Evolutionary conservation across 1,140 invertebrate species (phyloP), one percentile per base, ranked within the genome.

Genomic region (Charaxes varanes): DNA sequence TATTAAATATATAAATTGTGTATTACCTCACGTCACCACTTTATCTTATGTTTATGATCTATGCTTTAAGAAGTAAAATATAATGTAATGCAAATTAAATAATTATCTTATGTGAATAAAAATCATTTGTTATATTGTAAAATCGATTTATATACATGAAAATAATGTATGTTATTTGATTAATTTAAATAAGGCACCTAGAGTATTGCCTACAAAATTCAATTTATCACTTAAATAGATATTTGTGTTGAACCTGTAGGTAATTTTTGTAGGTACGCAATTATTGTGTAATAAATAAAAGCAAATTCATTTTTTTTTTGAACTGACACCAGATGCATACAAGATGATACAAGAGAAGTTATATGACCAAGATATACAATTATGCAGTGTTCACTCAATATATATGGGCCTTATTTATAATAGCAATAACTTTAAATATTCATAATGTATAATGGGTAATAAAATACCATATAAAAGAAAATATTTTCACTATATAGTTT

Each of bases 1-100:
- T n/a, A n/a, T n/a, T n/a, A n/a, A n/a, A n/a, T n/a, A 59, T 62
- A 65, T 59, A 62, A 61, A 65, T 57, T 51, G 44, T 44, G 47
- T 59, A 41, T 50, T 51, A 36, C 48, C 41, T 49, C 42, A 42
- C 31, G 34, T 52, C 42, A 57, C 26, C 43, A 36, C 12, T 27
- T 38, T 26, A 46, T 46, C 24, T 31, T 34, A 47, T 27, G 44
- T 36, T 53, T 53, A 19, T 38, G 28, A 43, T 4, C 17, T 49
- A 49, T 21, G 7, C 26, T 38, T 44, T 27, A 46, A 40, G 40
- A 28, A 26, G 22, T 33, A 31, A 33, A 38, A 46, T 46, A 46
- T 34, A 32, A 40, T 46, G 35, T 34, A 24, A 41, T 23, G 17
- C 21, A 46, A 42, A 42, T 52, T 41, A 52, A 46, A 43, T 45